Evolutionary conservation across 2,797 vertebrate genomes (phyloP), one percentile per base, ranked within the genome.

Genomic region (Sebastes aleutianus): DNA sequence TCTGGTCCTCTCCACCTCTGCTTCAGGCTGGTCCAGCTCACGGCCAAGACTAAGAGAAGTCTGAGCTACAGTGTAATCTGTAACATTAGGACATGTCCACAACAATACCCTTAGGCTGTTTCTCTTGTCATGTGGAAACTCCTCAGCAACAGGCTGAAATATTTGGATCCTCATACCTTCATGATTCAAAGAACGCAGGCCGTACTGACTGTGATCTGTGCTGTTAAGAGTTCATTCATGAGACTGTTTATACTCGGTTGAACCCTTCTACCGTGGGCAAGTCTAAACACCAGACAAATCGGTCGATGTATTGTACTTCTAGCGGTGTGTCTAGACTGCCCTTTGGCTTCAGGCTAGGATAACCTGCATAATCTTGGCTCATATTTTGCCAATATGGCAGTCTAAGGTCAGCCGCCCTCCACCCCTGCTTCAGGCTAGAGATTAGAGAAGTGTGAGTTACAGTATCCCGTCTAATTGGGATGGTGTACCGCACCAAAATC

Each of bases 271-370:
- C 81, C 75, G 47, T 59, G 68, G 82, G 79, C 90, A 89, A 77
- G 90, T 94, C 85, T 88, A 91, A 92, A 92, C 92, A 90, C 68
- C 77, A 86, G 81, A 87, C 77, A 86, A 50, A 76, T 82, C 83
- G 80, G 76, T 89, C 62, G 63, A 87, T 83, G 78, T 89, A 76
- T 88, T 91, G 77, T 85, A 89, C 90, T 86, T 90, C 76, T 78
- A 86, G 88, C 76, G 50, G 20, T 79, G 43, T 89, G 90, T 93
- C 92, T 93, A 92, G 89, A 93, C 92, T 89, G 74, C 70, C 82
- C 64, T 86, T 88, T 88, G 74, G 71, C 88, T 88, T 79, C 14
- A 56, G 70, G 82, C 78, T 22, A 79, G 39, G 22, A 79, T 79
- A 77, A 87, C 76, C 62, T 77, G 78, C 65, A 50, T 67, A 73